These are phyloP conservation scores for Sitta carolinensis DNA, from an alignment of 2,797 vertebrate species.

Conservation along the genomic window DNA sequence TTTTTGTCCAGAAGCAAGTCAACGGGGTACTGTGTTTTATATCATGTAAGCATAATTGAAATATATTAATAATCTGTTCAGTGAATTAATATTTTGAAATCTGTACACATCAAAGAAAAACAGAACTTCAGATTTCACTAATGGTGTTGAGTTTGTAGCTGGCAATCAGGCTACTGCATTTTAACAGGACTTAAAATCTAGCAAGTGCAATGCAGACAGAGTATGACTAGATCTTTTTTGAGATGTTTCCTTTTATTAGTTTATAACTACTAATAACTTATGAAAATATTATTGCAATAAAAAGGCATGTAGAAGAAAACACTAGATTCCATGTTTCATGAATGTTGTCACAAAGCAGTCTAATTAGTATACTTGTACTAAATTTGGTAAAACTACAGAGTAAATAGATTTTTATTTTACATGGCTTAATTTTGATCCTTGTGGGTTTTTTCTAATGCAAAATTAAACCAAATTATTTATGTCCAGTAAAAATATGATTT, in stretches of 20 bases:
- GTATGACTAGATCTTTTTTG: not conserved
- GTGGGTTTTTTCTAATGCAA: not conserved
- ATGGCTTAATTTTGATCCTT: not conserved
- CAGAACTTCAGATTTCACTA: not conserved
- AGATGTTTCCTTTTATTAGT: not conserved
- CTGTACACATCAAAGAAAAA: not conserved
- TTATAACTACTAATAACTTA: not conserved
- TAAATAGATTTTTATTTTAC: not conserved
- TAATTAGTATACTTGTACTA: not conserved
- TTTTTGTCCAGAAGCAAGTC: not conserved
- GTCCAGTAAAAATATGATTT: not conserved
- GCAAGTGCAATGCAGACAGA: not conserved
- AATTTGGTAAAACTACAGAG: not conserved
- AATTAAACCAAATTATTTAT: not conserved
- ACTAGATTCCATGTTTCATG: not conserved
- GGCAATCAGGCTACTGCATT: not conserved
- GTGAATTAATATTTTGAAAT: not conserved
- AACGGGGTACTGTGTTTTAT: not conserved
- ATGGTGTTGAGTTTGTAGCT: not conserved
- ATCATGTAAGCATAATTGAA: not conserved
- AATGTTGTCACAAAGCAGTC: not conserved
- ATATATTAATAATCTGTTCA: not conserved
- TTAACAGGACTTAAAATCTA: not conserved
- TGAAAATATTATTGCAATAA: not conserved
- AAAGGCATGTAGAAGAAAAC: not conserved